phyloP scores from a whole-genome alignment of 1,140 invertebrate species.

The Ceratoteleas bidentatus region DNA sequence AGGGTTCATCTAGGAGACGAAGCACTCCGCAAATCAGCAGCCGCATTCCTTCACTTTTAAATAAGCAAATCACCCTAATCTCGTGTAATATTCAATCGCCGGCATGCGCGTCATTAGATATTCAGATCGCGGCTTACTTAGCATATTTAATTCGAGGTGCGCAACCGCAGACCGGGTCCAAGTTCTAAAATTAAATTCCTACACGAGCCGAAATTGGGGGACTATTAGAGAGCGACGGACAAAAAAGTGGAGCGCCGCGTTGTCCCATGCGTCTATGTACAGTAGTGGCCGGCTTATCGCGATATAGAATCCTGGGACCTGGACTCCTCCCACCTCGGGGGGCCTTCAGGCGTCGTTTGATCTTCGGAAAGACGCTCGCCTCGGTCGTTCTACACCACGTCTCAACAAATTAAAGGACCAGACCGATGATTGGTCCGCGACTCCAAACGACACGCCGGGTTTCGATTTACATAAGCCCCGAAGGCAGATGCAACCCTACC shows the following conservation, averaged over 20 bases:
- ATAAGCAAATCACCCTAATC: too few relatives aligned
- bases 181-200: slow-evolving; percentile 73
- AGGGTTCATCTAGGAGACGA: neutral
- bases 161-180: neutral
- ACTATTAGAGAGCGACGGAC: slow-evolving; percentile 75
- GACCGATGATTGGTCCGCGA: slow-evolving; percentile 58
- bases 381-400: slow-evolving; percentile 64
- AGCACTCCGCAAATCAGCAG: too few relatives aligned
- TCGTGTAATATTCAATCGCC: too few relatives aligned
- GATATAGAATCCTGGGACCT: slow-evolving; percentile 67
- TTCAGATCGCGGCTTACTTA: neutral
- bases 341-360: slow-evolving; percentile 73
- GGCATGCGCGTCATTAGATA: too few relatives aligned
- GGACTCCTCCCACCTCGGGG: slow-evolving; percentile 73
- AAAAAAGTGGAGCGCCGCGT: slow-evolving; percentile 65
- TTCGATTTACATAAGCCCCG: slow-evolving; percentile 71
- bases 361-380: slow-evolving; percentile 66
- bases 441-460: slow-evolving; percentile 62
- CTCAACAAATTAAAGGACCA: slow-evolving; percentile 70
- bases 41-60: too few relatives aligned
- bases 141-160: neutral
- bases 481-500: slow-evolving; percentile 62
- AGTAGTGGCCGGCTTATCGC: slow-evolving; percentile 70
- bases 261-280: slow-evolving; percentile 67
- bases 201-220: slow-evolving; percentile 69